Conservation (phyloP, 2,797 vertebrate species). For the Euthynnus affinis region DNA sequence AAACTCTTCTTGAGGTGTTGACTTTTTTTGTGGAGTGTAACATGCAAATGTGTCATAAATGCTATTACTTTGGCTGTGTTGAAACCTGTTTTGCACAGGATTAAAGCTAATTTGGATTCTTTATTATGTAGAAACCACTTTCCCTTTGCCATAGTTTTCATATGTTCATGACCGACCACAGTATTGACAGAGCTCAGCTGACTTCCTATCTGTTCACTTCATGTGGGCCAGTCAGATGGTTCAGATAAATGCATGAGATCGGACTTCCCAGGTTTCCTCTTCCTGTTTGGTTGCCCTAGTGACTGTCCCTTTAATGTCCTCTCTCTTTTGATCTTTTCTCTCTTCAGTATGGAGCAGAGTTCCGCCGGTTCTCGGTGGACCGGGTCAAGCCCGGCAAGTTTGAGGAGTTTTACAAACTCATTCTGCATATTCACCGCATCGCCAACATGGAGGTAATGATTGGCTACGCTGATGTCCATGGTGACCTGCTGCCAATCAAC, state of each 20-base stretch:
- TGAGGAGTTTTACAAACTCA: slow-evolving; percentile 97
- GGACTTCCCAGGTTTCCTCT: slow-evolving; percentile 43
- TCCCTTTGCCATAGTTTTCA: slow-evolving; percentile 2
- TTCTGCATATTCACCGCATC: slow-evolving; percentile 95
- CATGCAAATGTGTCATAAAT: too few species aligned
- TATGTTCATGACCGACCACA: slow-evolving; percentile 22
- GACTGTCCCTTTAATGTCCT: slow-evolving; percentile 20
- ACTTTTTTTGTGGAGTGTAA: too few species aligned
- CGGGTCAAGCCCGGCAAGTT: slow-evolving; percentile 96
- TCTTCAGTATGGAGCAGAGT: slow-evolving; percentile 96
- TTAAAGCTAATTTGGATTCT: neutral
- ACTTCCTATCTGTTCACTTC: slow-evolving; percentile 35
- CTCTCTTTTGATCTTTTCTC: neutral
- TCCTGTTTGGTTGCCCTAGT: slow-evolving; percentile 47
- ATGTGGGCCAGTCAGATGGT: slow-evolving; percentile 31
- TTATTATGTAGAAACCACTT: neutral
- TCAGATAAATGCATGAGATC: slow-evolving; percentile 22
- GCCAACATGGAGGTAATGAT: slow-evolving; percentile 96
- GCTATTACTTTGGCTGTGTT: too few species aligned
- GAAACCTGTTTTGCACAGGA: slow-evolving; percentile 18
- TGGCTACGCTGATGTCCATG: slow-evolving; percentile 96
- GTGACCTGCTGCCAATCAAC: slow-evolving; percentile 98
- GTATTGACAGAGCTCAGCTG: neutral
- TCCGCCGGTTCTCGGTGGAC: slow-evolving; percentile 96
- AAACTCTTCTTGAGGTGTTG: too few species aligned